Evolutionary conservation across 2,797 vertebrate genomes (phyloP), one percentile per base, ranked within the genome.

Genomic region (Eurystomus glaucurus): DNA sequence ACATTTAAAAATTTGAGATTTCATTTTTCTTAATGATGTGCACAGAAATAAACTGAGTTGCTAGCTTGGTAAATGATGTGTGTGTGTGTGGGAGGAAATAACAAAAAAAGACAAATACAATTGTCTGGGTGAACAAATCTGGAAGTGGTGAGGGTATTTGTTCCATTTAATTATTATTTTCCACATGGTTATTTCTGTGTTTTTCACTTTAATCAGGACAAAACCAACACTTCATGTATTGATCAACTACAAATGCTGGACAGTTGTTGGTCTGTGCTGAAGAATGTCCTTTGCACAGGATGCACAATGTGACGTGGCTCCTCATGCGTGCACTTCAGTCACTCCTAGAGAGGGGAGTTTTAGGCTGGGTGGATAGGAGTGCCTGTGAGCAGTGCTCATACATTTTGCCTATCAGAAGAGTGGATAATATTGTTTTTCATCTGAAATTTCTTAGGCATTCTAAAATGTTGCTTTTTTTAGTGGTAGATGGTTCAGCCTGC

Each of bases 1-100:
- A 77, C 3, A 35, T 55, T 89, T 74, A 78, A 81, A 91, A 95
- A 74, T 75, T 76, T 69, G 29, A 55, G 70, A 79, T 75, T 93
- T 45, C 28, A 26, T 94, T 95, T 96, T 96, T 33, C 81, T 82
- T 83, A 94, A 52, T 61, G 43, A 92, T 76, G n/a, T 75, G 25
- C 82, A 90, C 35, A 72, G 82, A 92, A 85, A 62, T 58, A 90
- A 89, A 64, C 45, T 37, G 31, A 80, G 17, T 48, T 84, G 31
- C 31, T 85, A 65, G 16, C 28, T 35, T 13, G 8, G 23, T 78
- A 68, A 90, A 86, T 33, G 23, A 7, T 3, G 28, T 19, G 13
- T 10, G 6, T 2, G 8, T 35, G 35, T 35, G 35, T 35, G 35
- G 7, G 2, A 2, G 5, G 3, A 25, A 68, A 57, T 21, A 70